phyloP scores from a whole-genome alignment of 2,888 invertebrate genomes.

The Sinopyrophorus schimmeli region DNA sequence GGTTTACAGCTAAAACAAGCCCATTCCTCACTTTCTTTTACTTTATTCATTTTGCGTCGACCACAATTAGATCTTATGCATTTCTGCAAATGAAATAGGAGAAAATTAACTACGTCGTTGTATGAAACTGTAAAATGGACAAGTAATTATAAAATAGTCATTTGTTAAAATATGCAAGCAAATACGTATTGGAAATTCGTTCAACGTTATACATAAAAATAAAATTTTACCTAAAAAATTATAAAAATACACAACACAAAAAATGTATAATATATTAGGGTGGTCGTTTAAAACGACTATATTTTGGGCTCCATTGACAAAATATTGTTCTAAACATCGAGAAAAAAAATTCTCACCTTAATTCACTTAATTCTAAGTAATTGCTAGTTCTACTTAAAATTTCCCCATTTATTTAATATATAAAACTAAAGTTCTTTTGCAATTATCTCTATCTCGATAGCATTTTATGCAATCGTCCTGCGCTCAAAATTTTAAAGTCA shows the following conservation, averaged over 20 bases:
- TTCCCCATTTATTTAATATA: too few species aligned
- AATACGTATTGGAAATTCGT: background rate
- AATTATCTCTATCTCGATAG: too few species aligned
- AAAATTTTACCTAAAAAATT: background rate
- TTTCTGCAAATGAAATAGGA: constrained; percentile 60
- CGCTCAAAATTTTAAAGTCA: too few species aligned
- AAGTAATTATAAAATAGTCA: background rate
- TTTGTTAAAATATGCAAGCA: background rate
- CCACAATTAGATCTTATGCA: constrained; percentile 77
- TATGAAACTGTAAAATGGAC: constrained; percentile 41
- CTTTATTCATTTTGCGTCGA: constrained; percentile 65
- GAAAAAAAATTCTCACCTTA: too few species aligned
- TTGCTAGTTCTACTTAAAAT: too few species aligned
- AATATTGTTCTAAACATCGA: too few species aligned
- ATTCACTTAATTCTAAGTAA: too few species aligned
- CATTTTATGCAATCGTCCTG: too few species aligned
- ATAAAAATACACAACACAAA: background rate
- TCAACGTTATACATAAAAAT: background rate
- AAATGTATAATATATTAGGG: too few species aligned
- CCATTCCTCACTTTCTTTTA: constrained; percentile 79
- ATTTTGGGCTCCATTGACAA: too few species aligned
- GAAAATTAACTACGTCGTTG: constrained; percentile 38
- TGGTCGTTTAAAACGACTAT: too few species aligned
- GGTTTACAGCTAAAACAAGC: constrained; percentile 76
- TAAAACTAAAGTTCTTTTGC: too few species aligned